Conservation (phyloP, 2,113 vertebrate species). For the Columbina picui region DNA sequence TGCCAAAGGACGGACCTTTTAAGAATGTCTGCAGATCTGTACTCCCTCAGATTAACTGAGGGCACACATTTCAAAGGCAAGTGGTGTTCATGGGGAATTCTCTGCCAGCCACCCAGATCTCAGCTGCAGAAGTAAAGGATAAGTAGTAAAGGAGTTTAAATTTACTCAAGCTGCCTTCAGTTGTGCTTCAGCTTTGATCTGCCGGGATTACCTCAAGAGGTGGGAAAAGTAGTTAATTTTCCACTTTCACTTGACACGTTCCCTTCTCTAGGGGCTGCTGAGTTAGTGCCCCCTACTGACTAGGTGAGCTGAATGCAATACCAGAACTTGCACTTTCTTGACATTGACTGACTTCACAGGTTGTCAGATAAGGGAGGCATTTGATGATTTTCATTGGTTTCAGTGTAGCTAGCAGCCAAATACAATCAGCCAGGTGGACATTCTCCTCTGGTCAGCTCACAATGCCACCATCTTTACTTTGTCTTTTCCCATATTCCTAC, state of each 20-base stretch:
- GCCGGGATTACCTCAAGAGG: slow-evolving; percentile 43
- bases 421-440: not conserved
- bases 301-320: not conserved
- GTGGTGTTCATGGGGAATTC: slow-evolving; percentile 10
- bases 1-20: slow-evolving; percentile 62
- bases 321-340: not conserved
- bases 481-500: not conserved
- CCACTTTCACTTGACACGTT: slow-evolving; percentile 1
- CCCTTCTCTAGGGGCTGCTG: not conserved
- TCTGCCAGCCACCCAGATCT: slow-evolving; percentile 22
- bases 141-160: slow-evolving; percentile 61
- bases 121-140: slow-evolving; percentile 19
- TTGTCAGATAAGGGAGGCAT: not conserved
- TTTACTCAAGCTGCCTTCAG: slow-evolving; percentile 47
- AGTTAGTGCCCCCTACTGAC: not conserved
- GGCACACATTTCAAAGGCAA: slow-evolving; percentile 59
- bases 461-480: not conserved
- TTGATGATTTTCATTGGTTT: not conserved
- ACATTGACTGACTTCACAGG: not conserved
- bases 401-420: not conserved
- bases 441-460: not conserved
- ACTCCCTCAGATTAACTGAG: slow-evolving; percentile 41
- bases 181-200: slow-evolving; percentile 67
- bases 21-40: slow-evolving; percentile 45
- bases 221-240: slow-evolving; percentile 53